These are phyloP conservation scores for Elegia similella DNA, from an alignment of 2,888 invertebrate species.

Conservation along the genomic window DNA sequence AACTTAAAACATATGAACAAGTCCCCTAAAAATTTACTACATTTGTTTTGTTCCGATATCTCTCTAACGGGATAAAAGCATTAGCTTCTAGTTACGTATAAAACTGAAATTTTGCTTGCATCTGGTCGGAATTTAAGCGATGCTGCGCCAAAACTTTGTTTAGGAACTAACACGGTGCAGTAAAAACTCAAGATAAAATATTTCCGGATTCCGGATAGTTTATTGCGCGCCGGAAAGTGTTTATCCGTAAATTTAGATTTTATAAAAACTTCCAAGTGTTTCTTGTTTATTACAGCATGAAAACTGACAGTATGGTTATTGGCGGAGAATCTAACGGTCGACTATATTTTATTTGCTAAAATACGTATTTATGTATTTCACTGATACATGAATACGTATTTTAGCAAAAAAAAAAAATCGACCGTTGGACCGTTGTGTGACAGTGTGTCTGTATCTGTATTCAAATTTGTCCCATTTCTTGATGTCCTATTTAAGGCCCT, in stretches of 20 bases:
- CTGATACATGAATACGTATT: not conserved
- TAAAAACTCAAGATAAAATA: slow-evolving; percentile 58
- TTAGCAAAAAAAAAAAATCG: no score
- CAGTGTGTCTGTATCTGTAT: no score
- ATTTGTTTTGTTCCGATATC: slow-evolving; percentile 19
- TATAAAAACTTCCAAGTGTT: slow-evolving; percentile 1
- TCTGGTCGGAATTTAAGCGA: slow-evolving; percentile 57
- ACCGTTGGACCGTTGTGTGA: no score
- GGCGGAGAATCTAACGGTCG: not conserved
- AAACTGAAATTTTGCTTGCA: slow-evolving; percentile 44
- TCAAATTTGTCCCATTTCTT: no score
- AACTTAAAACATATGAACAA: no score
- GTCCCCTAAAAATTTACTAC: slow-evolving; percentile 8
- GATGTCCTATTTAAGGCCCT: no score
- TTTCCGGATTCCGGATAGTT: slow-evolving; percentile 31
- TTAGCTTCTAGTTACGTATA: slow-evolving; percentile 45
- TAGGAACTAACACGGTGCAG: slow-evolving; percentile 55
- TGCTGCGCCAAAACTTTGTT: slow-evolving; percentile 58
- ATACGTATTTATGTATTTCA: not conserved
- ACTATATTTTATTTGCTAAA: not conserved
- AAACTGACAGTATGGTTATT: not conserved
- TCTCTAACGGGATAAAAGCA: slow-evolving; percentile 31
- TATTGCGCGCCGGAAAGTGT: slow-evolving; percentile 16
- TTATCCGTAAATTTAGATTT: slow-evolving; percentile 21
- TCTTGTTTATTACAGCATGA: slow-evolving; percentile 27